Percentiles rank a stretch among this genome's conserved stretches.
These are phyloP conservation scores for Orchesellides sinensis DNA, from an alignment of 2,888 invertebrate genomes.

Conservation along the genomic window DNA sequence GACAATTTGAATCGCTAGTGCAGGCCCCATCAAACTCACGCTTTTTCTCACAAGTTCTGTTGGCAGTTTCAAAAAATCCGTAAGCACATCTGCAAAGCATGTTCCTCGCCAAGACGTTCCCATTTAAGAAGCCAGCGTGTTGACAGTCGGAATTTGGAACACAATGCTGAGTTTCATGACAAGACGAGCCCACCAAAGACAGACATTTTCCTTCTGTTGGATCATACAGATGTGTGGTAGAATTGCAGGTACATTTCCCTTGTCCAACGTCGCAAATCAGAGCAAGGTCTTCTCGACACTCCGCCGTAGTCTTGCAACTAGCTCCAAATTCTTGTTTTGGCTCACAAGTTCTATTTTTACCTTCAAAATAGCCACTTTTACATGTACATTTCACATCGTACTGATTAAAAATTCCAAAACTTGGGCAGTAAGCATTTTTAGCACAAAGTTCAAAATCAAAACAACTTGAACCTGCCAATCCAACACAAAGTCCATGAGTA, in stretches of 20 bases:
- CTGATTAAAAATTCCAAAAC: constrained; percentile 49
- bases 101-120: constrained; percentile 30
- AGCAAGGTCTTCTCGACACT: constrained; percentile 39
- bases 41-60: constrained; percentile 32
- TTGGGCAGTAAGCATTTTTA: constrained; percentile 30
- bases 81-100: constrained; percentile 34
- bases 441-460: constrained; percentile 43
- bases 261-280: constrained; percentile 15
- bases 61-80: constrained; percentile 28
- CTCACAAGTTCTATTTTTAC: constrained; percentile 9
- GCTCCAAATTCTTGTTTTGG: constrained; percentile 13
- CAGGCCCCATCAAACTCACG: constrained; percentile 27
- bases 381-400: constrained; percentile 42
- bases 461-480: constrained; percentile 24
- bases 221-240: constrained; percentile 28
- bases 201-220: constrained; percentile 17
- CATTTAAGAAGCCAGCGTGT: constrained; percentile 44
- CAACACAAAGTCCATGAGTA: constrained; percentile 34
- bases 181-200: constrained; percentile 34
- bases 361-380: constrained; percentile 31
- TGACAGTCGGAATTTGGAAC: constrained; percentile 20
- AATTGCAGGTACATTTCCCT: constrained; percentile 27
- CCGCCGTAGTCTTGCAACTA: neutral
- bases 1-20: constrained; percentile 9
- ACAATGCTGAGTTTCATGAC: constrained; percentile 11